Base-by-base conservation (phyloP, 1,140 invertebrate genomes). In the Formica exsecta region DNA sequence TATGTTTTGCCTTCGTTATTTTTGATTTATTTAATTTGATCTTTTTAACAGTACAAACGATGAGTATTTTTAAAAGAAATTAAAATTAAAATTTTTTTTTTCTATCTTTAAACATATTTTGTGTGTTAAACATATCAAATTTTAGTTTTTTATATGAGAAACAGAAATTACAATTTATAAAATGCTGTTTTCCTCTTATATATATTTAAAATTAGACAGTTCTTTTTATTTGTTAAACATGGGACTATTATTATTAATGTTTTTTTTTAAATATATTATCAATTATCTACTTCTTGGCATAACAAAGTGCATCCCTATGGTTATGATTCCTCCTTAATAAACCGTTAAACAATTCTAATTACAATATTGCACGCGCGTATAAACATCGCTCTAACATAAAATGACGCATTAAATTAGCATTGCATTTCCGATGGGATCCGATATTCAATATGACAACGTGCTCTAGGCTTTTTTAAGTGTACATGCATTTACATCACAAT, bases 291-390 rank as follows among this genome's bases (percentile, higher is more conserved):
- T 68, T 84, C 73, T 89, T 77, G 66, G 68, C 84, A 65, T 64
- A 76, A 68, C 85, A 76, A 65, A 84, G 66, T 77, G 85, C 85
- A 71, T 80, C 74, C 76, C 77, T 73, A 86, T 85, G 65, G 61
- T 74, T 22, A 22, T 73, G 71, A 57, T 64, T n/a, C 44, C 75
- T 83, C 85, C 79, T 88, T 91, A 92, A 92, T 91, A 91, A 89
- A 88, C 86, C 86, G 87, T 91, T 91, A 92, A 93, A 92, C 87
- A 83, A 92, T 89, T 92, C 87, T 92, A 92, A 94, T 93, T 93
- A 81, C 83, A 48, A 88, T 68, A 84, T 87, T 89, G 85, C 86
- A 88, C 54, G 76, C 81, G 83, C 76, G 65, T 80, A 76, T 48
- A 81, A 88, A 81, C 83, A 44, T 75, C 36, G 75, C 64, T 61